phyloP scores from a whole-genome alignment of 2,113 vertebrate species.

The Ceyx cyanopectus region DNA sequence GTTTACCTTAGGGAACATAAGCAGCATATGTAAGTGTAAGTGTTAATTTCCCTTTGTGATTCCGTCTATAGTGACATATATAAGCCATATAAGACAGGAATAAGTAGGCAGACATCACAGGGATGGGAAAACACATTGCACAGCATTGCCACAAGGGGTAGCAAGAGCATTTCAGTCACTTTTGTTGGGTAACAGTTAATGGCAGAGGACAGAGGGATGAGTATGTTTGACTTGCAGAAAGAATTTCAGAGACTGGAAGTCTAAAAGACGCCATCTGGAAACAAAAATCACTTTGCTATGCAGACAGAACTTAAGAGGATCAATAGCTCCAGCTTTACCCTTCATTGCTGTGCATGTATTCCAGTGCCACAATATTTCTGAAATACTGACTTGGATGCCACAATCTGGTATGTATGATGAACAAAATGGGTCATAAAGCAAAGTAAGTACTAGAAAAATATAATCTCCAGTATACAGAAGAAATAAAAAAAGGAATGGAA shows the following conservation, averaged over 20 bases:
- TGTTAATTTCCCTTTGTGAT: neutral
- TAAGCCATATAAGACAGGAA: neutral
- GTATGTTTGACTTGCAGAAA: neutral
- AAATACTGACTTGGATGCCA: neutral
- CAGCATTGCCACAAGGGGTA: conserved; percentile 61
- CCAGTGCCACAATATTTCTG: neutral
- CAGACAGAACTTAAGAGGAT: neutral
- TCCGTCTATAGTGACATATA: neutral
- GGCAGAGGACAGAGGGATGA: neutral
- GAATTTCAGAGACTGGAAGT: neutral
- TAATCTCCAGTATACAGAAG: neutral
- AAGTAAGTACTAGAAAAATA: neutral
- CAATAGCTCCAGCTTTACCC: neutral
- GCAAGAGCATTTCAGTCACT: conserved; percentile 21
- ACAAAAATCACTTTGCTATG: neutral
- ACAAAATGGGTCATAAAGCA: neutral
- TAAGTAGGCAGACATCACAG: neutral
- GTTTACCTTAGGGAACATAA: neutral
- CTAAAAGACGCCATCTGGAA: neutral
- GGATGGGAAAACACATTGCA: neutral
- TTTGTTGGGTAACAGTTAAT: fast-evolving
- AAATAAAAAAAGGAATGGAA: neutral
- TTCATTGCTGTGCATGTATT: neutral
- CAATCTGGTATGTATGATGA: neutral
- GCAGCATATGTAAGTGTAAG: neutral